Base-by-base conservation (phyloP, 2,888 invertebrate genomes). In the Macrosiphum euphorbiae region DNA sequence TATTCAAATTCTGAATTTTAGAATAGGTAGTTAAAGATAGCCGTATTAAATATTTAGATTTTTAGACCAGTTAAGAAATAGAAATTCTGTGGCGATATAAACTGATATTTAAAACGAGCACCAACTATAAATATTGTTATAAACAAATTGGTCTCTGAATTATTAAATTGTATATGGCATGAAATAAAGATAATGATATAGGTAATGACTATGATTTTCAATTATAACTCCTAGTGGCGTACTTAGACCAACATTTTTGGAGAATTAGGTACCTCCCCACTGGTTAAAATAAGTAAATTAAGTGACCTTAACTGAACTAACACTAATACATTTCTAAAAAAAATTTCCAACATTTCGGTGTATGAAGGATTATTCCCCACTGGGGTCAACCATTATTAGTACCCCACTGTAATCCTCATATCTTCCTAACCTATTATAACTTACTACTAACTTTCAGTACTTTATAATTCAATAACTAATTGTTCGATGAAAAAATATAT, bases 241-340 rank as follows among this genome's bases (percentile, higher is more conserved):
- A 13, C 4, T n/a, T n/a, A 67, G 67, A 5, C n/a, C 67, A 13
- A 67, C 13, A 67, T n/a, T n/a, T 67, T 67, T 13, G 13, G n/a
- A 28, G 67, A 7, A 24, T n/a, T 4, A n/a, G n/a, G n/a, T n/a
- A 0, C n/a, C 11, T 11, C 3, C n/a, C n/a, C n/a, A 4, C n/a
- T 67, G 16, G n/a, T n/a, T n/a, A 67, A 16, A 67, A 67, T 16
- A n/a, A 0, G n/a, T n/a, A 67, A 67, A 67, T n/a, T 67, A 5
- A 10, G 1, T 67, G 67, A 67, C n/a, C n/a, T 67, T 67, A n/a
- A 67, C 67, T n/a, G 13, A 67, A n/a, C 7, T 16, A 61, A 10
- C n/a, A 61, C 28, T n/a, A n/a, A 67, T 16, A n/a, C 16, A n/a
- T 67, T 67, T 67, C 7, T 0, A 5, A n/a, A 16, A 67, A 61